Percentiles rank a stretch among this genome's conserved stretches.
Evolutionary conservation across 2,113 vertebrate genomes (phyloP).

Genomic region (Piprites chloris): DNA sequence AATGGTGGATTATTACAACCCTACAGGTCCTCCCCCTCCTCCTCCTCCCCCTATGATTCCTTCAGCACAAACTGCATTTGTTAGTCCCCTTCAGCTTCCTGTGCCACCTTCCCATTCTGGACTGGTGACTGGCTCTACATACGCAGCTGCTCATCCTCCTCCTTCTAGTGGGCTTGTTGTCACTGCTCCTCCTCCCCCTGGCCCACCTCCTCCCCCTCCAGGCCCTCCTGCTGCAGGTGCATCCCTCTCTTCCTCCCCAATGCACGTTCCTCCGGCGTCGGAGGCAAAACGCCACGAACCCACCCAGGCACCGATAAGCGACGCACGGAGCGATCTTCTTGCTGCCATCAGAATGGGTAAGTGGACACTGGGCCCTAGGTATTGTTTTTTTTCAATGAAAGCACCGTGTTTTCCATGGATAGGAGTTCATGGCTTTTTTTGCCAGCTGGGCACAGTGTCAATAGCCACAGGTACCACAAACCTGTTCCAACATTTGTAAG

Average conservation of each 20-base stretch:
- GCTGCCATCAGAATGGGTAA: conserved; percentile 98
- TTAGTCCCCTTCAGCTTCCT: conserved; percentile 86
- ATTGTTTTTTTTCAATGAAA: background rate
- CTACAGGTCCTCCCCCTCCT: conserved; percentile 83
- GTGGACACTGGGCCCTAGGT: background rate
- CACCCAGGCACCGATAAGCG: conserved; percentile 72
- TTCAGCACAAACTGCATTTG: conserved; percentile 93
- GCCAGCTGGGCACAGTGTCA: background rate
- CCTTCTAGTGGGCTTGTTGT: conserved; percentile 76
- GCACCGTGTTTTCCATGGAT: background rate
- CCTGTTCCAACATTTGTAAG: background rate
- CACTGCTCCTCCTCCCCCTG: conserved; percentile 84
- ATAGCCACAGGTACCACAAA: background rate
- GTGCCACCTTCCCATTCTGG: conserved; percentile 73
- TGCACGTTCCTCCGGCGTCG: conserved; percentile 72
- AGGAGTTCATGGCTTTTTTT: background rate
- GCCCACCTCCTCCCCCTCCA: conserved; percentile 86
- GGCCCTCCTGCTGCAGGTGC: conserved; percentile 78
- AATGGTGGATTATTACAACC: conserved; percentile 88
- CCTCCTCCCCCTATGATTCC: conserved; percentile 89
- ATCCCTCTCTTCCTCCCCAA: conserved; percentile 78
- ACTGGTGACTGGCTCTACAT: conserved; percentile 62
- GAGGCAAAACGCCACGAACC: conserved; percentile 71
- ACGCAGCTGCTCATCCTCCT: conserved; percentile 73
- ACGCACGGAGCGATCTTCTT: conserved; percentile 93